These are phyloP conservation scores for Tromatobia lineatoria DNA, from an alignment of 2,888 invertebrate species.

Conservation along the genomic window DNA sequence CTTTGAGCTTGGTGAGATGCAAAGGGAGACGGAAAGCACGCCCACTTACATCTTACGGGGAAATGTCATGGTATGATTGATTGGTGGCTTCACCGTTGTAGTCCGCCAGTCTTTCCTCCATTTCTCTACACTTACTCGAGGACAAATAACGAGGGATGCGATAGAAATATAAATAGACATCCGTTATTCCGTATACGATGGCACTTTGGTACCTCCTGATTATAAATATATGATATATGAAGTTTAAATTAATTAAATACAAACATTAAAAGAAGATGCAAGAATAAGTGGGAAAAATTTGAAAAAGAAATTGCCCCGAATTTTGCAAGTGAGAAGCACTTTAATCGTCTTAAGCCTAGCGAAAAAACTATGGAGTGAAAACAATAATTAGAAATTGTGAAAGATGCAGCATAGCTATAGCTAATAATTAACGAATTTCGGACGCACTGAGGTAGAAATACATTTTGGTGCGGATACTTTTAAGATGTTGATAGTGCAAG, in stretches of 20 bases:
- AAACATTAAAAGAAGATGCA: not conserved
- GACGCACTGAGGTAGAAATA: not conserved
- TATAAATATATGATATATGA: too few relatives aligned
- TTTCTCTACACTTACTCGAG: constrained; percentile 13
- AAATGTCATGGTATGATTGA: constrained; percentile 78
- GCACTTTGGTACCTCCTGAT: not conserved
- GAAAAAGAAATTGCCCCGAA: too few relatives aligned
- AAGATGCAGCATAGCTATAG: too few relatives aligned
- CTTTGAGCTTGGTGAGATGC: constrained; percentile 22
- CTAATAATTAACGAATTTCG: too few relatives aligned
- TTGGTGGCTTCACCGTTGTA: constrained; percentile 69
- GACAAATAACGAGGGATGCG: constrained; percentile 59
- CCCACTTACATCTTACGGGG: constrained; percentile 64
- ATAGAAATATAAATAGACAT: constrained; percentile 24
- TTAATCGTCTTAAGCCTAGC: too few relatives aligned
- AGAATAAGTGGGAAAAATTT: too few relatives aligned
- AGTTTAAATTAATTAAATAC: not conserved
- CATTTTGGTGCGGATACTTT: not conserved
- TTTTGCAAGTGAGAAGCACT: too few relatives aligned
- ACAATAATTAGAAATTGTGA: too few relatives aligned
- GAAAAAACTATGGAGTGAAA: too few relatives aligned
- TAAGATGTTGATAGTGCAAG: not conserved
- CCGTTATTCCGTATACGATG: constrained; percentile 13
- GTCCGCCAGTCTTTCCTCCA: constrained; percentile 47
- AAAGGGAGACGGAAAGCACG: constrained; percentile 49